Base-by-base conservation (phyloP, 1,140 invertebrate species). In the Cotesia vestalis region DNA sequence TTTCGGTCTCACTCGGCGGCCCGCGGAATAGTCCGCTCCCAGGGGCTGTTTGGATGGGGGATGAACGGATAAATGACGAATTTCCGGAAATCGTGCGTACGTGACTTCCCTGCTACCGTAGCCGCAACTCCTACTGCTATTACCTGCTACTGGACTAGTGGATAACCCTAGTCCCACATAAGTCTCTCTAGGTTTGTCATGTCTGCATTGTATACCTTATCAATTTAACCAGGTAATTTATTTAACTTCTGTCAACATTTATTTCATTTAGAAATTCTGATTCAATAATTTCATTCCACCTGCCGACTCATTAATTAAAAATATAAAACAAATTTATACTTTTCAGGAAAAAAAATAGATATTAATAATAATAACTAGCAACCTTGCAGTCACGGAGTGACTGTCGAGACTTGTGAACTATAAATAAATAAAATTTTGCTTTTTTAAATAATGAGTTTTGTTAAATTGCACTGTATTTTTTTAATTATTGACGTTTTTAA, bases 81-180 rank as follows among this genome's bases (percentile, higher is more conserved):
- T 79, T 80, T 79, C 76, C 78, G 79, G 72, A 79, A 82, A 78
- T 80, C 73, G 77, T 71, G 74, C 74, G 74, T 77, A 78, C 74
- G 77, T 78, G 76, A 77, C 78, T 73, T 73, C 72, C 76, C 74
- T 46, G 34, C 53, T 62, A 27, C n/a, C 6, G 34, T 51, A 61
- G 55, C 38, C 57, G 9, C 53, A 17, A 59, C 14, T 59, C 57
- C 57, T 9, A 59, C 14, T 59, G 12, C 9, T 52, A 11, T 14
- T 46, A 46, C 40, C 40, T 46, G 40, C 40, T 46, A 46, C 40
- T 46, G 40, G 40, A 46, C 40, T 46, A 46, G 6, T 46, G 40
- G 40, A 46, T 46, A 46, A 46, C 40, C 40, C 40, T 46, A 46
- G 40, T 46, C 40, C 40, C 57, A 59, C 57, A 59, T 20, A 59